phyloP scores from a whole-genome alignment of 2,888 invertebrate species.

The Dorcus parallelipipedus region DNA sequence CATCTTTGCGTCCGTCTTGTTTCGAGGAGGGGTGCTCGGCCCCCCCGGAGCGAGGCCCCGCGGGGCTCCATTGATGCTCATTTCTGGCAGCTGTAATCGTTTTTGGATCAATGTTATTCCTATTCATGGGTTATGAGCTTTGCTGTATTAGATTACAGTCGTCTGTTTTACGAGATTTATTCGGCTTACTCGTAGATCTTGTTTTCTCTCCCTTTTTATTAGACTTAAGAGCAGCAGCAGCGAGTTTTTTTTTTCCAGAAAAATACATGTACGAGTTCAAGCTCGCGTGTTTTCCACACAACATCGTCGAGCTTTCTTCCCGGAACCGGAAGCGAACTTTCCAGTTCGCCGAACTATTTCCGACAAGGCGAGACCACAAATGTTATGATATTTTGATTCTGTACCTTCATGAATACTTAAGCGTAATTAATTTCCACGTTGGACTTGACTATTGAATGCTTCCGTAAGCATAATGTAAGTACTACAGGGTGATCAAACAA shows the following conservation, averaged over 20 bases:
- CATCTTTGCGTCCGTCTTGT: neutral
- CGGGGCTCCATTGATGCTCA: slow-evolving; percentile 47
- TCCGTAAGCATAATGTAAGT: too few species aligned
- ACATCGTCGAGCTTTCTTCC: too few species aligned
- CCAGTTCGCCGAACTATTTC: too few species aligned
- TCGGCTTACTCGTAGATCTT: slow-evolving; percentile 13
- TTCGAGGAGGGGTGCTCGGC: slow-evolving; percentile 13
- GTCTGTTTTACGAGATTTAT: slow-evolving; percentile 38
- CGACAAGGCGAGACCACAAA: too few species aligned
- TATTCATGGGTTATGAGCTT: slow-evolving; percentile 48
- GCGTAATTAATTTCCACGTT: too few species aligned
- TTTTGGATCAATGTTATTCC: slow-evolving; percentile 51
- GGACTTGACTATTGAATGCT: too few species aligned
- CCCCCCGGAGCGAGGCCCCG: slow-evolving; percentile 24
- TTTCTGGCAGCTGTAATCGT: slow-evolving; percentile 53
- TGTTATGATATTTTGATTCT: too few species aligned
- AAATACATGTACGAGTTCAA: too few species aligned
- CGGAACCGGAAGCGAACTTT: too few species aligned
- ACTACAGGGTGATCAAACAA: too few species aligned
- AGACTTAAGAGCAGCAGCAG: slow-evolving; percentile 6
- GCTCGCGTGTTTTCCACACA: too few species aligned
- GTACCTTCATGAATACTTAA: too few species aligned
- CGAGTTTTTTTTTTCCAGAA: slow-evolving; percentile 14
- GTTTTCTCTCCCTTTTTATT: neutral
- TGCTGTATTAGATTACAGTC: slow-evolving; percentile 47